A percentile compares a stretch with the other conserved stretches of the same genome.
Evolutionary conservation across 2,797 vertebrate species (phyloP).

Genomic region (Cyprinodon diabolis): DNA sequence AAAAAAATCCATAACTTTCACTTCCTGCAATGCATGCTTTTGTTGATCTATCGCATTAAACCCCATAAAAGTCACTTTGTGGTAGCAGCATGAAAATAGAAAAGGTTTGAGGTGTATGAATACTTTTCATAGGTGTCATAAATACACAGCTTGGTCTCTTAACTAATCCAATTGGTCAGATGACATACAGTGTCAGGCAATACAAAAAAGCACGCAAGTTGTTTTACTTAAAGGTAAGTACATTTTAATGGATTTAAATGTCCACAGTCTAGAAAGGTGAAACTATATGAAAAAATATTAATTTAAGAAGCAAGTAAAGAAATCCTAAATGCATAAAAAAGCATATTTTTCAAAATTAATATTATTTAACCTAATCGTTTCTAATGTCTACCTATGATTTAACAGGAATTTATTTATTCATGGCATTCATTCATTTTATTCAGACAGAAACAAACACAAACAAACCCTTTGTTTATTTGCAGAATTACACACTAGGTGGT

Average conservation of each 20-base stretch:
- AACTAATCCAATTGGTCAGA: conserved; percentile 32
- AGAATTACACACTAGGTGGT: conserved; percentile 9
- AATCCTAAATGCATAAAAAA: background rate
- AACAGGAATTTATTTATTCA: background rate
- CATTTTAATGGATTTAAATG: conserved; percentile 1
- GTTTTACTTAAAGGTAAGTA: conserved; percentile 14
- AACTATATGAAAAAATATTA: background rate
- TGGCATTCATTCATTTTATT: conserved; percentile 9
- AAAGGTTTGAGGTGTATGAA: background rate
- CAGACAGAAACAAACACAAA: conserved; percentile 24
- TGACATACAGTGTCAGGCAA: conserved; percentile 18
- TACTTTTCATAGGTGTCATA: background rate
- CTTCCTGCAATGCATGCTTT: background rate
- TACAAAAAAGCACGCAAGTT: conserved; percentile 1
- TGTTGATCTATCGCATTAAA: background rate
- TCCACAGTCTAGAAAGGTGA: background rate
- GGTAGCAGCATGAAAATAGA: background rate
- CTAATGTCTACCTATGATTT: background rate
- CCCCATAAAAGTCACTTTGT: background rate
- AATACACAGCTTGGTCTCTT: conserved; percentile 10
- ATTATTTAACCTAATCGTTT: no score
- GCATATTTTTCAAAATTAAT: background rate
- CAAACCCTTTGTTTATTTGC: conserved; percentile 30
- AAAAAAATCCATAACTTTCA: background rate
- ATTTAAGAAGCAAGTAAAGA: background rate